Evolutionary conservation across 2,797 vertebrate species (phyloP), one percentile per base, ranked within the genome.

Genomic region (Poecilia picta): DNA sequence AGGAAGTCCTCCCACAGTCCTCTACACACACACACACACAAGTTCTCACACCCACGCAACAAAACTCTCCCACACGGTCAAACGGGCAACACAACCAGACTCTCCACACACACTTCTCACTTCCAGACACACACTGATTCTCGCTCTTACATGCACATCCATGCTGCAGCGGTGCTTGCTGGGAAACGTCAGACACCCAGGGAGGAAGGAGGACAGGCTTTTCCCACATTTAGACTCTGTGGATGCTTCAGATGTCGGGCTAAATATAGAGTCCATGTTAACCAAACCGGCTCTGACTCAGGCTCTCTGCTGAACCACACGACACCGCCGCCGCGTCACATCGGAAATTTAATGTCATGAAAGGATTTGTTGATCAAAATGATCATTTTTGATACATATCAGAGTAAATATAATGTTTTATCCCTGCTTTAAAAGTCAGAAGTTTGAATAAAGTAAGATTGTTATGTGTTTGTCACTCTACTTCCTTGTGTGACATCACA

Each of bases 151-250:
- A 53, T 78, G 78, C 82, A 76, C 83, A 83, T 79, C 80, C 78
- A 83, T 73, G 75, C 83, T 89, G 80, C 76, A 92, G 84, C 86
- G 83, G 86, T 87, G 85, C 88, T 91, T 91, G 93, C 91, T 95
- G 94, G 93, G 93, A 94, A 95, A 92, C 91, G 93, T 93, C 94
- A 94, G 91, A 94, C 92, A 92, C 92, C 87, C 87, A 77, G 92
- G 83, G 92, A 93, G 92, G 91, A 93, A 94, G 92, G 91, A 93
- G 91, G 92, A 94, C 93, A 97, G 96, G 96, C 96, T 98, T 99
- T 99, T 99, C 98, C 98, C 98, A 99, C 98, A 99, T 99, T 98
- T 98, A 97, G 90, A 97, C 97, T 97, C 96, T 96, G 96, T 94
- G 96, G 96, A 97, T 97, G 97, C 97, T 98, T 97, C 97, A 97